These are phyloP conservation scores for Patella caerulea DNA, from an alignment of 2,888 invertebrate genomes.

Conservation along the genomic window DNA sequence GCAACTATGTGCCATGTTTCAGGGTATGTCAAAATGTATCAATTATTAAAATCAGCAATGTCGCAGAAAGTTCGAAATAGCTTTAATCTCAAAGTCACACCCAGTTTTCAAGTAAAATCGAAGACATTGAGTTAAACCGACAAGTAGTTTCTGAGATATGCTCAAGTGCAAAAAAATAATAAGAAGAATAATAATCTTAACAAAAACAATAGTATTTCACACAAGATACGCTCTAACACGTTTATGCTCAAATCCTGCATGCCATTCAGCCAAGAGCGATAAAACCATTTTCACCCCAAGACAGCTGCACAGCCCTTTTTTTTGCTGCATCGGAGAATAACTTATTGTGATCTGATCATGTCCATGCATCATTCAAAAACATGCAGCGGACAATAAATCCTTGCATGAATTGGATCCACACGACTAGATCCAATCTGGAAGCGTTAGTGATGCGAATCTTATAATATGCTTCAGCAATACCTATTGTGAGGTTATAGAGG, in stretches of 20 bases:
- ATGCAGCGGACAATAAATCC: not conserved
- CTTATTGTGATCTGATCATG: not conserved
- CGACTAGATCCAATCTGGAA: not conserved
- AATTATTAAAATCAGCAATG: too few relatives aligned
- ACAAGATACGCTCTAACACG: conserved; percentile 3
- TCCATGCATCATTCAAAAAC: conserved; percentile 8
- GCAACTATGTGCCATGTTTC: too few relatives aligned
- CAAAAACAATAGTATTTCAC: not conserved
- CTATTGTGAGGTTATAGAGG: too few relatives aligned
- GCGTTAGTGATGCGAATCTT: not conserved
- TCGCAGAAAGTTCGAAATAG: too few relatives aligned
- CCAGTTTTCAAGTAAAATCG: too few relatives aligned
- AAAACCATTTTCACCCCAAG: not conserved
- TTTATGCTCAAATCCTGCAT: conserved; percentile 1
- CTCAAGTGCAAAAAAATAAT: too few relatives aligned
- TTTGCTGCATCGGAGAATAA: conserved; percentile 13
- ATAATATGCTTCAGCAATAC: too few relatives aligned
- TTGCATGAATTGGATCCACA: not conserved
- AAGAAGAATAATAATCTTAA: too few relatives aligned
- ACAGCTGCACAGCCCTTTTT: conserved; percentile 12
- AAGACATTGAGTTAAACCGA: too few relatives aligned
- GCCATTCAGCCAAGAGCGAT: not conserved
- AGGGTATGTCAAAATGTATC: too few relatives aligned
- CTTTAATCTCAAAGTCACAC: too few relatives aligned
- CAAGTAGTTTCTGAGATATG: too few relatives aligned